A percentile compares a stretch with the other conserved stretches of the same genome.
Conservation (phyloP, 2,113 vertebrate species). For the Cyprinodon brontotheroides region DNA sequence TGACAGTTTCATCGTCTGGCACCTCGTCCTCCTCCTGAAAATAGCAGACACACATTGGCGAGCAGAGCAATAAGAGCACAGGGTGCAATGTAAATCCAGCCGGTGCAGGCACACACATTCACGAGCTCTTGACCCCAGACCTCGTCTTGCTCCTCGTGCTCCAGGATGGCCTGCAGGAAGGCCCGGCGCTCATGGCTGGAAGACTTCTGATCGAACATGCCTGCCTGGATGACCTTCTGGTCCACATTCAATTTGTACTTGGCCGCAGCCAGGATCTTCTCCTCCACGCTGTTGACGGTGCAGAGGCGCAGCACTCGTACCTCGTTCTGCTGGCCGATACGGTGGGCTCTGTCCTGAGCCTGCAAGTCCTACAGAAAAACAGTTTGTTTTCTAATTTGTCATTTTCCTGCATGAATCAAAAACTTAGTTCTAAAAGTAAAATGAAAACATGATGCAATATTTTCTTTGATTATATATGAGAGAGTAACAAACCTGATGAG, state of each 20-base stretch:
- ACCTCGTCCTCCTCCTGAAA: conserved; percentile 95
- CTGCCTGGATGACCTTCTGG: conserved; percentile 97
- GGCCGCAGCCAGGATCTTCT: conserved; percentile 90
- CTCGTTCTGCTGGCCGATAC: conserved; percentile 96
- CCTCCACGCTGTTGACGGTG: conserved; percentile 94
- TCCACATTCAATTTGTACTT: conserved; percentile 96
- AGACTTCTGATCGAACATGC: conserved; percentile 99
- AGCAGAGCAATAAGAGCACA: conserved; percentile 36
- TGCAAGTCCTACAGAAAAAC: conserved; percentile 86
- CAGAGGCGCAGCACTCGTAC: conserved; percentile 94
- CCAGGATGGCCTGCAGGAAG: conserved; percentile 95
- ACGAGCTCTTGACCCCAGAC: conserved; percentile 77
- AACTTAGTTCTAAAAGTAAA: neutral
- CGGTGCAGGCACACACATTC: conserved; percentile 68
- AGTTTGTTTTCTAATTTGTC: neutral
- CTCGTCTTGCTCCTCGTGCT: conserved; percentile 98
- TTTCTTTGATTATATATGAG: conserved; percentile 36
- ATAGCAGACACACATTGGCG: conserved; percentile 57
- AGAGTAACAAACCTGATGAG: conserved; percentile 90
- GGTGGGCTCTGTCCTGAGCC: conserved; percentile 95
- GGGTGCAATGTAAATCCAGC: conserved; percentile 40
- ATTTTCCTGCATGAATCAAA: neutral
- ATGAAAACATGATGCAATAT: neutral
- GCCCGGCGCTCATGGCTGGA: conserved; percentile 94
- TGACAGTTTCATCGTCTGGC: conserved; percentile 94